These are phyloP conservation scores for Oscheius sp. DNA, from an alignment of 2,888 invertebrate genomes.

Conservation along the genomic window DNA sequence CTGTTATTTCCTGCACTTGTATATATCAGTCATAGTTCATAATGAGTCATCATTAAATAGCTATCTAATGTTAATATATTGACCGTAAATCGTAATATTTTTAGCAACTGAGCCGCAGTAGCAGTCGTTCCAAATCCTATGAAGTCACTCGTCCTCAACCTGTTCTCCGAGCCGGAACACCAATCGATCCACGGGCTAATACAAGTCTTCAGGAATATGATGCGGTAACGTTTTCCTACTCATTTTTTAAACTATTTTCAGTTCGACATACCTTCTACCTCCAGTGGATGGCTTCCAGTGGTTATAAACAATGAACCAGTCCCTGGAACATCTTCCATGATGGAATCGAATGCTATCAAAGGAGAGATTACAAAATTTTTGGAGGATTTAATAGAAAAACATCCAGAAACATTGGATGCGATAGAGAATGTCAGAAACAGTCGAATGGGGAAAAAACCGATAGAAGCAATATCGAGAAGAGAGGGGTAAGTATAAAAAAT, in stretches of 20 bases:
- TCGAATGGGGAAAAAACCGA: slow-evolving; percentile 28
- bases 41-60: neutral
- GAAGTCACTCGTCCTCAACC: slow-evolving; percentile 10
- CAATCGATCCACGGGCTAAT: slow-evolving; percentile 10
- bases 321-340: neutral
- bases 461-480: neutral
- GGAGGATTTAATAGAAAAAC: slow-evolving; percentile 69
- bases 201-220: slow-evolving; percentile 27
- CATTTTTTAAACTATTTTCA: neutral
- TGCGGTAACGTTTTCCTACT: no score
- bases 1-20: no score
- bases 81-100: no score
- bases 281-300: slow-evolving; percentile 43
- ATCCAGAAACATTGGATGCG: slow-evolving; percentile 69
- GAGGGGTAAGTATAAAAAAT: neutral
- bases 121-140: slow-evolving; percentile 5
- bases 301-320: slow-evolving; percentile 31
- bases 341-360: slow-evolving; percentile 44
- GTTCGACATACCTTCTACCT: slow-evolving; percentile 39
- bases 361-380: slow-evolving; percentile 66
- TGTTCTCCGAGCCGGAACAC: neutral
- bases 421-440: slow-evolving; percentile 66
- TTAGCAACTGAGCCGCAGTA: slow-evolving; percentile 8
- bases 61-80: neutral
- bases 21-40: no score